Evolutionary conservation across 2,888 invertebrate genomes (phyloP).

Genomic region (Abrostola tripartita): DNA sequence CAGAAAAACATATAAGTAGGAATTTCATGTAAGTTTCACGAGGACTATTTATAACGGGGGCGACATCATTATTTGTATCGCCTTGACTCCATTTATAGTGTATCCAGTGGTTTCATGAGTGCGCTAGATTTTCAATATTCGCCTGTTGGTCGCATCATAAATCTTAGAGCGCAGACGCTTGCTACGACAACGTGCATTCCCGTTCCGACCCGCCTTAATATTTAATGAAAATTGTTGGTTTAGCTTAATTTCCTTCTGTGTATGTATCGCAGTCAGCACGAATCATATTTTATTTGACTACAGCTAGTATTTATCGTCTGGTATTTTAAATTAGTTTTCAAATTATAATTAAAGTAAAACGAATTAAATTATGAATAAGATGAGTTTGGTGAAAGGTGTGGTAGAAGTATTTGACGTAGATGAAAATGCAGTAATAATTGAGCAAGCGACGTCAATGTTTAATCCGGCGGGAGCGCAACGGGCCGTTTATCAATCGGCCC

Average conservation of each 20-base stretch:
- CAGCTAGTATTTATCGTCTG: slow-evolving; percentile 5
- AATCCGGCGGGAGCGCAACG: slow-evolving; percentile 79
- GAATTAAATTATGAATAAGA: not conserved
- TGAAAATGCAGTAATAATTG: slow-evolving; percentile 77
- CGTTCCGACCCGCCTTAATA: slow-evolving; percentile 74
- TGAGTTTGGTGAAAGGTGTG: slow-evolving; percentile 33
- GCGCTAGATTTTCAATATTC: slow-evolving; percentile 83
- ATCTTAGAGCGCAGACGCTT: slow-evolving; percentile 77
- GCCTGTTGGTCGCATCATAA: slow-evolving; percentile 85
- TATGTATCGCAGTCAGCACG: slow-evolving; percentile 23
- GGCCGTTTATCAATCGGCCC: slow-evolving; percentile 86
- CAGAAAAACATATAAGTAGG: slow-evolving; percentile 38
- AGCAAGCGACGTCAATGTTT: slow-evolving; percentile 83
- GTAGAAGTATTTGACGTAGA: slow-evolving; percentile 36
- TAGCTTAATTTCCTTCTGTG: slow-evolving; percentile 71
- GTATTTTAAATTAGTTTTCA: not conserved
- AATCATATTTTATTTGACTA: slow-evolving; percentile 33
- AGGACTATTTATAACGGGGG: slow-evolving; percentile 42
- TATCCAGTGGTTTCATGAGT: slow-evolving; percentile 77
- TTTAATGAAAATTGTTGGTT: slow-evolving; percentile 84
- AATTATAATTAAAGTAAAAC: not conserved
- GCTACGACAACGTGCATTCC: slow-evolving; percentile 82
- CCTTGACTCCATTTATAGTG: slow-evolving; percentile 71
- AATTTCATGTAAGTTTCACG: slow-evolving; percentile 24
- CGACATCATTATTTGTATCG: slow-evolving; percentile 62